These are phyloP conservation scores for Microcaecilia unicolor DNA, from an alignment of 2,797 vertebrate species.

Conservation along the genomic window DNA sequence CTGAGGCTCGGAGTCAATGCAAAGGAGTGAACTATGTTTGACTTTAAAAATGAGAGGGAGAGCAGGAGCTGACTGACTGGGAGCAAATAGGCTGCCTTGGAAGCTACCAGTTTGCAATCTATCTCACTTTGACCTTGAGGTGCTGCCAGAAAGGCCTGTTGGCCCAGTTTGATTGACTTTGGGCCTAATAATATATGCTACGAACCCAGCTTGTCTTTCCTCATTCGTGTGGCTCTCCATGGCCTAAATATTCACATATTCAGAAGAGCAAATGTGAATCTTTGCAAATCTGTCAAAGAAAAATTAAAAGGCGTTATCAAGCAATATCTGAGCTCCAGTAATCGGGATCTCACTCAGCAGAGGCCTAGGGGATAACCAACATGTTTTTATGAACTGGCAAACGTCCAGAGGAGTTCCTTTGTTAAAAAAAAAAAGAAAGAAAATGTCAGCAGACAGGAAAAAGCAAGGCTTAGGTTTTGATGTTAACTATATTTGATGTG, in stretches of 20 bases:
- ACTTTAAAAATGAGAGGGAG: neutral
- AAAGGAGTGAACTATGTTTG: slow-evolving; percentile 24
- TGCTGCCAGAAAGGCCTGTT: slow-evolving; percentile 65
- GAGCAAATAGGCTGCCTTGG: slow-evolving; percentile 59
- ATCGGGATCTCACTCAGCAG: no score
- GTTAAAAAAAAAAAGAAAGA: no score
- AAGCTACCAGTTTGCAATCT: slow-evolving; percentile 71
- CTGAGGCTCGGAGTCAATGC: no score
- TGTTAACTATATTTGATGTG: no score
- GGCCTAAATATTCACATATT: no score
- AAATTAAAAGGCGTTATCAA: slow-evolving; percentile 44
- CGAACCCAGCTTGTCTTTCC: slow-evolving; percentile 90
- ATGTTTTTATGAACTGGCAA: no score
- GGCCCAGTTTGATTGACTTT: slow-evolving; percentile 83
- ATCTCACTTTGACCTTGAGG: slow-evolving; percentile 71
- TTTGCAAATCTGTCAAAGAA: slow-evolving; percentile 33
- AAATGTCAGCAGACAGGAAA: no score
- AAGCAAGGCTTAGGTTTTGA: no score
- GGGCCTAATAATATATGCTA: slow-evolving; percentile 84
- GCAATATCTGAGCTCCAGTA: no score
- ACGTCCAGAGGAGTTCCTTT: no score
- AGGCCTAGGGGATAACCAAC: no score
- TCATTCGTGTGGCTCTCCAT: slow-evolving; percentile 75
- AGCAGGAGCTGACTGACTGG: slow-evolving; percentile 15
- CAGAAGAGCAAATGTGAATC: slow-evolving; percentile 73